Evolutionary conservation across 1,140 invertebrate genomes (phyloP), one percentile per base, ranked within the genome.

Genomic region (Ceratina calcarata): DNA sequence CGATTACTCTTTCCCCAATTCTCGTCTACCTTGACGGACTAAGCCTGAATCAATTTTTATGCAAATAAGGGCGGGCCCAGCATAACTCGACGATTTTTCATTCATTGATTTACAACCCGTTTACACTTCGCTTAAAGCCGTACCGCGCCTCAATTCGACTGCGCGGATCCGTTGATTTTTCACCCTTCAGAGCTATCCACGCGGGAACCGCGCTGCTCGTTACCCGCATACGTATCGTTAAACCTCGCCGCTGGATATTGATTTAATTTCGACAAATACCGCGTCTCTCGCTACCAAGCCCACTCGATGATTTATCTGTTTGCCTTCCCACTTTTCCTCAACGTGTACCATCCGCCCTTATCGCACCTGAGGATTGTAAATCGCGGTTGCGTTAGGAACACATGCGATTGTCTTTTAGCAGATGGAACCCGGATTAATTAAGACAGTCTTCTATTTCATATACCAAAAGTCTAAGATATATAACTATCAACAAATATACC

Each of bases 11-110:
- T 22, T 18, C n/a, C 3, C 12, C 7, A 20, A 16, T 13, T 66
- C 18, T n/a, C 18, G 15, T 53, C 51, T 55, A 1, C 53, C n/a
- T 55, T 27, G 55, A 18, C 60, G n/a, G 27, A 69, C 62, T 78
- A 51, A 24, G 49, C 68, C 72, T 84, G 69, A 84, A 85, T 84
- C 72, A 84, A 85, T 84, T 85, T 85, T 85, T 85, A 85, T 85
- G 82, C 83, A 85, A 85, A 85, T 85, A 81, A 73, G 71, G 58
- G 60, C 68, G 13, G 49, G 51, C 69, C 20, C 67, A 32, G 51
- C 22, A 51, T 20, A 51, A n/a, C 55, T 32, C 32, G 64, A 69
- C 60, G 69, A 80, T 84, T 77, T 85, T 77, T 73, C 78, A 49
- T 84, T 76, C 78, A 73, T 84, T 72, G 83, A 85, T 84, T 85